Evolutionary conservation across 2,888 invertebrate genomes (phyloP), one percentile per base, ranked within the genome.

Genomic region (Apodemia mormo): DNA sequence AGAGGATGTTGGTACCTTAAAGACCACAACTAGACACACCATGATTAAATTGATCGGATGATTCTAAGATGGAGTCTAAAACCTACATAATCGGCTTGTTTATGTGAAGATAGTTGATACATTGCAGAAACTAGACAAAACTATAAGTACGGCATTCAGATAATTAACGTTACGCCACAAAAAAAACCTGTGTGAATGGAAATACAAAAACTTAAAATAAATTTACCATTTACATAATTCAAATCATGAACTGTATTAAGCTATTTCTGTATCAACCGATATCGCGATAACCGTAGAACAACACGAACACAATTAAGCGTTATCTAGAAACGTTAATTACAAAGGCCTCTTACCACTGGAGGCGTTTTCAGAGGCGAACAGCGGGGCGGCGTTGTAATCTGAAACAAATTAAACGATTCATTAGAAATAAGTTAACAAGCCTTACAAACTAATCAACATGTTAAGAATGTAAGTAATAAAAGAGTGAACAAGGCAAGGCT

Each of bases 341-440:
- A 61, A 40, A 61, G 58, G 30, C 12, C 58, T 30, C 92, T 86
- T 82, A 93, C 93, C 93, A 92, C 93, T 93, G 90, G 92, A 93
- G 89, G 93, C 93, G 93, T 93, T 93, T 87, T 93, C 93, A 79
- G 93, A 92, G 88, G 92, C 92, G 89, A 93, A 93, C 90, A 93
- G 92, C 90, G 93, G 93, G 91, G 92, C 89, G 88, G 93, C 93
- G 93, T 93, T 93, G 82, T 93, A 93, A 88, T 93, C 93, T 93
- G 90, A 69, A 89, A 89, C 78, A 75, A 82, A 84, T 71, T 72
- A 73, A 71, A 66, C 40, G 64, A 52, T 68, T 12, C 14, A 52
- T 14, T 49, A 30, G 49, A 49, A 49, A 66, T 66, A 30, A 29
- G 43, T 43, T 43, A 65, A 56, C 45, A 66, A 43, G 22, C 4